Conservation (phyloP, 2,113 vertebrate species). For the Hydrochoerus hydrochaeris region DNA sequence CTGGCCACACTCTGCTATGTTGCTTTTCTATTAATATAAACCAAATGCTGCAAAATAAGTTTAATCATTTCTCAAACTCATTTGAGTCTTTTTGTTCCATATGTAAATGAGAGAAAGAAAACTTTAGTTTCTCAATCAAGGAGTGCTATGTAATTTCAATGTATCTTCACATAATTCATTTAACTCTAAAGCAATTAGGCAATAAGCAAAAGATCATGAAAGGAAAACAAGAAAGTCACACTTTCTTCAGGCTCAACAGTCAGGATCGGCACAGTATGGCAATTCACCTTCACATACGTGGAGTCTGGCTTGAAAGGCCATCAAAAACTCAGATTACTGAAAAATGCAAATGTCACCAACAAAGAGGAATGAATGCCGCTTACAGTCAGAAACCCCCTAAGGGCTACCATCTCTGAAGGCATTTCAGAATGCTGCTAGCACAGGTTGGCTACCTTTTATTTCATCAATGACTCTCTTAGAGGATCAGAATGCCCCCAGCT, state of each 20-base stretch:
- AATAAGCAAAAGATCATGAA: constrained; percentile 81
- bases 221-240: constrained; percentile 61
- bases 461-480: constrained; percentile 59
- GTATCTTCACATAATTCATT: constrained; percentile 81
- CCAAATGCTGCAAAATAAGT: constrained; percentile 40
- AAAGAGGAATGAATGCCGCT: constrained; percentile 55
- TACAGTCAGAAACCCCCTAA: constrained; percentile 78
- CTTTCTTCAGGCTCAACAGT: not conserved
- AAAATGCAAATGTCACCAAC: not conserved
- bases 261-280: no score
- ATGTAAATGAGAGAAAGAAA: constrained; percentile 73
- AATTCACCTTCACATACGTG: not conserved
- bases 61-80: constrained; percentile 46
- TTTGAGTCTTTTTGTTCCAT: constrained; percentile 73
- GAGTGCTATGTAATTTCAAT: constrained; percentile 83
- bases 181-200: constrained; percentile 83
- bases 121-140: constrained; percentile 73
- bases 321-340: not conserved
- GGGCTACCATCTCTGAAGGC: constrained; percentile 76
- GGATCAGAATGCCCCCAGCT: not conserved
- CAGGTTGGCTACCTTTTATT: constrained; percentile 58
- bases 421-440: constrained; percentile 48
- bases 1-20: not conserved
- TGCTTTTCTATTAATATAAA: not conserved
- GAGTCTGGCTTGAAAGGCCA: no score